A percentile compares a stretch with the other conserved stretches of the same genome.
Conservation (phyloP, 2,113 vertebrate species). For the Plectropomus leopardus region DNA sequence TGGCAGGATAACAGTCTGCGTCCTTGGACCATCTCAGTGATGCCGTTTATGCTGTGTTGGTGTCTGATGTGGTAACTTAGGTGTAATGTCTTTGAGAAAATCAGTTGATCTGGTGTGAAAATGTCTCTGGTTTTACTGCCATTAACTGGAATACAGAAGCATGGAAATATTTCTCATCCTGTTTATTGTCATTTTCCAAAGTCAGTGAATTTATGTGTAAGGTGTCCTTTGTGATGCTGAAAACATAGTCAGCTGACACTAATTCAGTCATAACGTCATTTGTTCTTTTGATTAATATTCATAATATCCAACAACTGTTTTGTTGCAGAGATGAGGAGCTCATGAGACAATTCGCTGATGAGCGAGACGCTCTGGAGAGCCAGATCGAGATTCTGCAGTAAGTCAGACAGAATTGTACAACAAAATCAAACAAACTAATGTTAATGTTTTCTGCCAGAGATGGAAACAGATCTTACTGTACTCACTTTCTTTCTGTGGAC, state of each 20-base stretch:
- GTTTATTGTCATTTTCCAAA: neutral
- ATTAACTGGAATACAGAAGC: neutral
- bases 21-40: conserved; percentile 1
- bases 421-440: neutral
- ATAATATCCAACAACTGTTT: neutral
- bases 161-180: neutral
- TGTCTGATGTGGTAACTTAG: neutral
- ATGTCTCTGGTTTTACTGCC: neutral
- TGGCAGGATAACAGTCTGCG: conserved; percentile 21
- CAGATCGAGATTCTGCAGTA: conserved; percentile 98
- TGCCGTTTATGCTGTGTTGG: conserved; percentile 19
- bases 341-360: conserved; percentile 91
- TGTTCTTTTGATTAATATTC: neutral
- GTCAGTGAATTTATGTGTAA: neutral
- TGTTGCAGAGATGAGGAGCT: conserved; percentile 91
- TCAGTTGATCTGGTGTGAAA: neutral
- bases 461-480: neutral
- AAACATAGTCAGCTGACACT: neutral
- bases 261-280: neutral
- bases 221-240: neutral
- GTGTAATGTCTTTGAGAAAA: neutral
- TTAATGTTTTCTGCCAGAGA: neutral
- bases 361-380: conserved; percentile 91
- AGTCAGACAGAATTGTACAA: conserved; percentile 69
- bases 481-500: conserved; percentile 14